Base-by-base conservation (phyloP, 2,113 vertebrate genomes). In the Hydrolagus affinis region DNA sequence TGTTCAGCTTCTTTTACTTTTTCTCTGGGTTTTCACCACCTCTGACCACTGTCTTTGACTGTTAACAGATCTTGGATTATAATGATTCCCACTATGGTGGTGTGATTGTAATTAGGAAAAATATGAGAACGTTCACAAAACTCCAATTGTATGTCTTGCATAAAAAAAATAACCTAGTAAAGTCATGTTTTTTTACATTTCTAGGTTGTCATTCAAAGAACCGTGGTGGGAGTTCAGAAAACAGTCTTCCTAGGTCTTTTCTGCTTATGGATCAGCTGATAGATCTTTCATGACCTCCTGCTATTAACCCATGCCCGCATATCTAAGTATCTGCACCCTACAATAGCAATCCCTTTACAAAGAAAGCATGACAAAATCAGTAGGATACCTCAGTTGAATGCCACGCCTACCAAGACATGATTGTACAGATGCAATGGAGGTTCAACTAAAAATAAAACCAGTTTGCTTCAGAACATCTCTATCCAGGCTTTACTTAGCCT, bases 191-290 rank as follows among this genome's bases (percentile, higher is more conserved):
- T 44, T 83, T 83, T 83, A 83, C 94, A 95, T 92, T 91, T 95
- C 92, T 93, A 98, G 97, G 96, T 98, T 96, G 96, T 96, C 97
- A 98, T 94, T 96, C 97, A 93, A 96, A 95, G 95, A 98, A 95
- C 97, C 98, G 95, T 97, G 98, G 96, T 96, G 96, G 97, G 95
- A 98, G 96, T 94, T 97, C 97, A 96, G 98, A 99, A 93, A 95
- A 96, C 95, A 97, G 96, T 95, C 95, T 99, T 94, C 96, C 97
- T 93, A 97, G 97, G 94, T 97, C 98, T 94, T 95, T 98, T 88
- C 97, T 99, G 94, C 95, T 99, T 95, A 97, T 99, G 96, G 98
- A 99, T 95, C 98, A 99, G 95, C 98, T 99, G 93, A 99, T 99
- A 95, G 97, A 99, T 95, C 96, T 99, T 94, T 99, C 98, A 66